Evolutionary conservation across 1,140 invertebrate genomes (phyloP), one percentile per base, ranked within the genome.

Genomic region (Metaphire vulgaris): DNA sequence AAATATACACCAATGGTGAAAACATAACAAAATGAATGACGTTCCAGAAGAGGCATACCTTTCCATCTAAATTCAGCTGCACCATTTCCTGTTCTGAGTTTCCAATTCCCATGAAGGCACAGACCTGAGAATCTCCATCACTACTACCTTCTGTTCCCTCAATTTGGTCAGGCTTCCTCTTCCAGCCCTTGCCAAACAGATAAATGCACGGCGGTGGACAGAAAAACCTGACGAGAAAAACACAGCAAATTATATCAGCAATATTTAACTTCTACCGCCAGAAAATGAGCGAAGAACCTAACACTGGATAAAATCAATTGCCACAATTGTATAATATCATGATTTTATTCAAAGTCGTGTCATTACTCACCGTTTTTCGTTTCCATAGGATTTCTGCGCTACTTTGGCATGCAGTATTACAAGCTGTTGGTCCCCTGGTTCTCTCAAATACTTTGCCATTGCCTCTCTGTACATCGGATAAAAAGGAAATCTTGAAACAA

Each of bases 321-420:
- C n/a, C n/a, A n/a, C n/a, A n/a, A n/a, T n/a, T n/a, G n/a, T n/a
- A n/a, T n/a, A n/a, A n/a, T n/a, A n/a, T n/a, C n/a, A n/a, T n/a
- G n/a, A n/a, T n/a, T n/a, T n/a, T n/a, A n/a, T n/a, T n/a, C n/a
- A n/a, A n/a, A n/a, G n/a, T n/a, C n/a, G n/a, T n/a, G n/a, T n/a
- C n/a, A 30, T 28, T 28, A 69, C 72, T 26, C 26, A 89, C 88
- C 97, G 89, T 87, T 99, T 99, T 85, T 99, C 98, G 87, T 99
- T 99, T 69, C 98, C 98, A 86, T 99, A 99, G 0, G 97, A 99
- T 83, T 99, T 99, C 86, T 99, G 98, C n/a, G 98, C 97, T 33
- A 90, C 89, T 89, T 99, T 99, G 2, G 98, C 98, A 88, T 99
- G 97, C 71, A 99, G 88, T 76, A 99, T 98, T 2, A 99, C 94